A percentile compares a stretch with the other conserved stretches of the same genome.
Evolutionary conservation across 2,888 invertebrate species (phyloP).

Genomic region (Ophraella communa): DNA sequence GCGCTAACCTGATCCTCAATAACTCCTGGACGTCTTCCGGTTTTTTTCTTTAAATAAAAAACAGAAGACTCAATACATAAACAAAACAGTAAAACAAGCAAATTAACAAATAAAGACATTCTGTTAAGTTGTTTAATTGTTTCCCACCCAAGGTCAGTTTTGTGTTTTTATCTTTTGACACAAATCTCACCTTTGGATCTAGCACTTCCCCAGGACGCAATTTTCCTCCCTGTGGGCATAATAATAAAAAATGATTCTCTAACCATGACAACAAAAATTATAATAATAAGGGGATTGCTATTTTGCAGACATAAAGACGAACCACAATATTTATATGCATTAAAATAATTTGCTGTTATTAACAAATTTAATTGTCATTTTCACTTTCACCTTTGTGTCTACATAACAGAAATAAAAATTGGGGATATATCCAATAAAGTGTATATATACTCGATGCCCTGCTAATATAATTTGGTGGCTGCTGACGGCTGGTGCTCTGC

Average conservation of each 20-base stretch:
- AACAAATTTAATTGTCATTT: not conserved
- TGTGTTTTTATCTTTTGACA: constrained; percentile 62
- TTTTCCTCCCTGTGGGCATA: constrained; percentile 72
- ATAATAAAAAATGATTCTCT: constrained; percentile 40
- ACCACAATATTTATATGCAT: not conserved
- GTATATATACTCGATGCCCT: constrained; percentile 39
- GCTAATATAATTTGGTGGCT: constrained; percentile 34
- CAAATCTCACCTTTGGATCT: constrained; percentile 78
- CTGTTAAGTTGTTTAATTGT: constrained; percentile 41
- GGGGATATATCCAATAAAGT: constrained; percentile 4
- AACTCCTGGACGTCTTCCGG: constrained; percentile 78
- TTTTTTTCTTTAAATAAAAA: constrained; percentile 70
- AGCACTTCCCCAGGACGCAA: constrained; percentile 81
- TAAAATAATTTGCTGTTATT: not conserved
- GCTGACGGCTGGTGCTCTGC: constrained; percentile 41
- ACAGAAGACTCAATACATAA: constrained; percentile 55
- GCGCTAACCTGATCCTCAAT: constrained; percentile 74
- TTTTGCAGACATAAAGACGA: not conserved
- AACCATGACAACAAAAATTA: constrained; percentile 29
- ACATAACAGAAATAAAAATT: constrained; percentile 5
- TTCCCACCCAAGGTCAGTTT: constrained; percentile 56
- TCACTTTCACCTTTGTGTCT: constrained; percentile 3
- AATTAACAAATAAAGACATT: constrained; percentile 37
- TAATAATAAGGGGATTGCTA: not conserved
- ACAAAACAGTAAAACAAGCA: constrained; percentile 42